phyloP scores from a whole-genome alignment of 2,113 vertebrate genomes.

The Larimichthys crocea region DNA sequence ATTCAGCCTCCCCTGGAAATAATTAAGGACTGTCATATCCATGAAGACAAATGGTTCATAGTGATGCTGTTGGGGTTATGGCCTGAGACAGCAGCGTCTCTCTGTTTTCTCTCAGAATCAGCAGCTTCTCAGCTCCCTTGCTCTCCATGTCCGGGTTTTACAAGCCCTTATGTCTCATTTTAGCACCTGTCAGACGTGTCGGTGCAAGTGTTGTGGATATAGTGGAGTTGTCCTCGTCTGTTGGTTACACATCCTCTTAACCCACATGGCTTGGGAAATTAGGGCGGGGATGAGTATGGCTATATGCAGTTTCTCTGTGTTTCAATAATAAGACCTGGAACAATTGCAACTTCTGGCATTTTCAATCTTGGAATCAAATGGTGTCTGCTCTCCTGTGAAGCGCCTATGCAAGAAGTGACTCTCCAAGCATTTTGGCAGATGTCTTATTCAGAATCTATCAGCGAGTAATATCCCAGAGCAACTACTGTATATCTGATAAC shows the following conservation, averaged over 20 bases:
- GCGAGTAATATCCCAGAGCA: slow-evolving; percentile 77
- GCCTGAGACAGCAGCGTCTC: slow-evolving; percentile 15
- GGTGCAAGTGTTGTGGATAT: slow-evolving; percentile 50
- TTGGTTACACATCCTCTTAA: slow-evolving; percentile 55
- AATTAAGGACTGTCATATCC: slow-evolving; percentile 67
- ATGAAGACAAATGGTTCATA: slow-evolving; percentile 57
- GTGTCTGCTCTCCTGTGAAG: slow-evolving; percentile 56
- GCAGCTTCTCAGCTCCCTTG: slow-evolving; percentile 1
- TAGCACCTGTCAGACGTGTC: slow-evolving; percentile 59
- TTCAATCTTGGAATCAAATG: slow-evolving; percentile 63
- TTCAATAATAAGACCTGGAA: slow-evolving; percentile 45
- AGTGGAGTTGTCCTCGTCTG: slow-evolving; percentile 37
- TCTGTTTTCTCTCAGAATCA: slow-evolving; percentile 31
- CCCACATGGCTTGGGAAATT: slow-evolving; percentile 50
- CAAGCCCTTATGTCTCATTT: slow-evolving; percentile 59
- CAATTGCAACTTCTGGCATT: slow-evolving; percentile 57
- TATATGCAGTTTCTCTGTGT: slow-evolving; percentile 42
- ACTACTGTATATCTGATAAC: slow-evolving; percentile 79
- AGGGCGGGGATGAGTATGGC: background rate
- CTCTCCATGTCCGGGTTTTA: slow-evolving; percentile 27
- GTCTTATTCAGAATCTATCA: slow-evolving; percentile 79
- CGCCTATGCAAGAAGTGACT: slow-evolving; percentile 60
- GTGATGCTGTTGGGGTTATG: slow-evolving; percentile 42
- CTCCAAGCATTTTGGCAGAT: slow-evolving; percentile 70
- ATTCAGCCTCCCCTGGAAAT: slow-evolving; percentile 58